A percentile compares a stretch with the other conserved stretches of the same genome.
phyloP scores from a whole-genome alignment of 2,113 vertebrate species.

The Hepsetus odoe region DNA sequence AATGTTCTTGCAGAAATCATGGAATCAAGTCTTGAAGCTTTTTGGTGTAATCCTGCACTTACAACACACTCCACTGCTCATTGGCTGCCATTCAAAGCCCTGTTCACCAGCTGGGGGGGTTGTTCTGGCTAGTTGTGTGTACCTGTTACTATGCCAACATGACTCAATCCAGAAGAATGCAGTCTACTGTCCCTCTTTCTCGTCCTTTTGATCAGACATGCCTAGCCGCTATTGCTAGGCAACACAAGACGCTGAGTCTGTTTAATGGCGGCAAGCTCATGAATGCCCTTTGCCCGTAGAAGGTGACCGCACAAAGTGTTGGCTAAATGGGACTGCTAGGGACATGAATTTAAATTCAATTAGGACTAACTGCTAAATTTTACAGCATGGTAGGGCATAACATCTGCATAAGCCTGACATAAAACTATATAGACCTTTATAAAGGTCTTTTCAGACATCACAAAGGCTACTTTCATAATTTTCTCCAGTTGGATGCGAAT shows the following conservation, averaged over 20 bases:
- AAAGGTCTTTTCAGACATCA: too few relatives aligned
- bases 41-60: neutral
- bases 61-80: conserved; percentile 1
- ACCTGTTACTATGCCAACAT: conserved; percentile 42
- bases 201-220: conserved; percentile 23
- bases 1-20: neutral
- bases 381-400: too few relatives aligned
- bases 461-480: too few relatives aligned
- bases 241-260: neutral
- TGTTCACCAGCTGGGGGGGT: neutral
- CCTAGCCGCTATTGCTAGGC: conserved; percentile 25
- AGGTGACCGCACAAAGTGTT: neutral
- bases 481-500: too few relatives aligned
- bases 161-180: conserved; percentile 42
- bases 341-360: too few relatives aligned
- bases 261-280: neutral
- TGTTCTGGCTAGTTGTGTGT: neutral
- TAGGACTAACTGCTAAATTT: too few relatives aligned
- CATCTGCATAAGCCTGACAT: too few relatives aligned
- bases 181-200: neutral
- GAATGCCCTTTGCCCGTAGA: too few relatives aligned
- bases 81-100: conserved; percentile 10
- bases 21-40: neutral
- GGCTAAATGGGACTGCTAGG: too few relatives aligned
- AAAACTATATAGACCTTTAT: too few relatives aligned